Base-by-base conservation (phyloP, 2,888 invertebrate species). In the Formica aserva region DNA sequence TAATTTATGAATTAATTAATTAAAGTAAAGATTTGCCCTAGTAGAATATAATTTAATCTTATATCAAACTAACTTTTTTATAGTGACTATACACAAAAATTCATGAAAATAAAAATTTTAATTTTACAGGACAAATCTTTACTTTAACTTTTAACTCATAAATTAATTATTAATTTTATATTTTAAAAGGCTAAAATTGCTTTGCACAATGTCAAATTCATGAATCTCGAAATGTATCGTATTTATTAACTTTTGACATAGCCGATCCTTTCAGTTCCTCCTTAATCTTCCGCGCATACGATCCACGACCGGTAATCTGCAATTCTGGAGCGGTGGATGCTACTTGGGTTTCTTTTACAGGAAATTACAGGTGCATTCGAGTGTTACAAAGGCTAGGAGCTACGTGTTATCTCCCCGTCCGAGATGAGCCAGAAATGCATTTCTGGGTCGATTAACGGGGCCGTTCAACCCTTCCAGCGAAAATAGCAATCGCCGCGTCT, bases 241-340 rank as follows among this genome's bases (percentile, higher is more conserved):
- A 35, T 35, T 45, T 45, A 41, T 41, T 76, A 52, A 67, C 26
- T 48, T 15, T 32, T 82, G 69, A 29, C 60, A 80, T 76, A 71
- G 86, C 90, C 13, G 4, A 26, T 26, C 26, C 26, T 1, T 13
- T 13, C 1, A 15, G 45, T 45, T 45, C 0, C 4, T 15, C 13
- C 13, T 15, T 86, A 86, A 87, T 90, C 86, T 87, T 84, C 85
- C 80, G 67, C 78, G 80, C 74, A 41, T 41, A 48, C 74, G 63
- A 85, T 84, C 55, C 76, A 45, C 81, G 66, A 48, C 62, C 38
- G 65, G 26, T n/a, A 48, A 72, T 72, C 72, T 60, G 26, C 72
- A 57, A 80, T 62, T 62, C 72, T 62, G 60, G 41, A 80, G 26
- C 72, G 72, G 29, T 6, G 18, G 71, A 78, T 71, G n/a, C 22